A percentile compares a stretch with the other conserved stretches of the same genome.
phyloP scores from a whole-genome alignment of 2,888 invertebrate species.

The Athripsodes cinereus region DNA sequence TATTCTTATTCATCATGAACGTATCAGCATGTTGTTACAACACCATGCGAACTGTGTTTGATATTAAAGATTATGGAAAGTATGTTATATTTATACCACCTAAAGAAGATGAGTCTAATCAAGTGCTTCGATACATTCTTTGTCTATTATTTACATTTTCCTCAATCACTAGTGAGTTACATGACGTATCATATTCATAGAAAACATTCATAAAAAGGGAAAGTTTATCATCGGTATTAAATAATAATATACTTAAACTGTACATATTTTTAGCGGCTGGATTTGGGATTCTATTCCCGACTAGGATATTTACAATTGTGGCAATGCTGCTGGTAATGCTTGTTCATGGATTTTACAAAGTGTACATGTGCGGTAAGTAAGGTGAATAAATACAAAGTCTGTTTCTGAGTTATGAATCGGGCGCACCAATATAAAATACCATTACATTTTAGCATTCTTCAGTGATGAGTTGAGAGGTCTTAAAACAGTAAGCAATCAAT shows the following conservation, averaged over 20 bases:
- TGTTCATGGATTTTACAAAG: constrained; percentile 9
- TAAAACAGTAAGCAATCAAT: constrained; percentile 32
- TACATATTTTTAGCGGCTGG: constrained; percentile 9
- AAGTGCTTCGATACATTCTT: not conserved
- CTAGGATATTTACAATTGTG: constrained; percentile 6
- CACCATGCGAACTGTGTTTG: constrained; percentile 5
- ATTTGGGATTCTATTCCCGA: constrained; percentile 9
- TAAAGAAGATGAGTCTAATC: not conserved
- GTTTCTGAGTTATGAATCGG: too few relatives aligned
- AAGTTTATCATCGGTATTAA: too few relatives aligned
- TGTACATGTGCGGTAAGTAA: constrained; percentile 14
- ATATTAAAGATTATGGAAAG: not conserved
- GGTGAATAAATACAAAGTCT: too few relatives aligned
- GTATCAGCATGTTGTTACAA: constrained; percentile 7
- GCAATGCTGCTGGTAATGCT: constrained; percentile 7
- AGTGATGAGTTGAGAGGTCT: constrained; percentile 15
- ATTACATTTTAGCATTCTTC: constrained; percentile 11
- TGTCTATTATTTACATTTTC: constrained; percentile 11
- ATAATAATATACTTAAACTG: too few relatives aligned
- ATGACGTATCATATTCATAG: not conserved
- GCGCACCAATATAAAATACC: too few relatives aligned
- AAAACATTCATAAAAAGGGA: not conserved
- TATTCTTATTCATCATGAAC: constrained; percentile 6
- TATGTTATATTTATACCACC: not conserved
- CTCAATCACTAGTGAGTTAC: constrained; percentile 7